Evolutionary conservation across 2,797 vertebrate genomes (phyloP), one percentile per base, ranked within the genome.

Genomic region (Linurgus olivaceus): DNA sequence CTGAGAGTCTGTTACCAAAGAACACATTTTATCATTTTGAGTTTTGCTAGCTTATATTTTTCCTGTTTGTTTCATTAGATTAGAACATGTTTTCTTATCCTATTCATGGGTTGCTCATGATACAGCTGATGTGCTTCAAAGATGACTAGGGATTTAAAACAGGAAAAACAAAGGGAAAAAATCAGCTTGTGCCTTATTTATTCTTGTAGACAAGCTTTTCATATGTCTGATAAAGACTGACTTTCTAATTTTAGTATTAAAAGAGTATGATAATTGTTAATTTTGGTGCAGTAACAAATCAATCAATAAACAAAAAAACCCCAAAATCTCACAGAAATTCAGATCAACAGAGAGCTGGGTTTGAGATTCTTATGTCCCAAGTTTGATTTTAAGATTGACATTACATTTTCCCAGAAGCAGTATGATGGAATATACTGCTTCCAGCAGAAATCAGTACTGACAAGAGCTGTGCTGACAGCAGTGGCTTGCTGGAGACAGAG

Each of bases 11-110:
- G 76, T 47, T 95, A 95, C 21, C 44, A 86, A 93, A 74, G 17
- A 85, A 58, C 31, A 54, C 9, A 78, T 87, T 91, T 89, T 94
- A 31, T 91, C 51, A 84, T 86, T 94, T 90, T 38, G 73, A 58
- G 37, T 91, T 92, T 35, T 81, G 47, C n/a, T 86, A 79, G 48
- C 28, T 48, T 72, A 54, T 72, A 86, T 51, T 74, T 74, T 54
- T 58, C 17, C 6, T 42, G 10, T 81, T 92, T 86, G 16, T 52
- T 86, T 90, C 85, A 86, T 78, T 91, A 94, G 51, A 76, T 91
- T 86, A 91, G 9, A 75, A 83, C 17, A 48, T 33, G 17, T 67
- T 91, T 91, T 86, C 58, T 91, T 89, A 61, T 73, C 72, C 70
- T 65, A 3, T 84, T 88, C 50, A 35, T 84, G 73, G 26, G 6